These are phyloP conservation scores for Galago senegalensis DNA, from an alignment of 2,797 vertebrate genomes.

Conservation along the genomic window DNA sequence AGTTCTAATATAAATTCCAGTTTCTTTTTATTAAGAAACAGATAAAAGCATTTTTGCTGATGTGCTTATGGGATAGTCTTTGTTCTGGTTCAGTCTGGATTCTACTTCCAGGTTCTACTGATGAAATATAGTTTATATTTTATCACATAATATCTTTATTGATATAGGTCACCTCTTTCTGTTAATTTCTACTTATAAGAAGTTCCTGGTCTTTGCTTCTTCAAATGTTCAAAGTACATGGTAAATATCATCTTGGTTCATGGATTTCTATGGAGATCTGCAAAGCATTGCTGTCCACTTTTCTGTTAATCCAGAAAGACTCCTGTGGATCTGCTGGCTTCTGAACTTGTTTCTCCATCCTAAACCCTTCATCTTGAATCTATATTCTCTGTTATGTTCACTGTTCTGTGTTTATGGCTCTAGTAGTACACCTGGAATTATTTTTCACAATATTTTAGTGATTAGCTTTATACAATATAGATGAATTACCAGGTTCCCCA, in stretches of 20 bases:
- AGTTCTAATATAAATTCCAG: background rate
- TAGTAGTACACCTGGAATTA: background rate
- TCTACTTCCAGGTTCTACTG: background rate
- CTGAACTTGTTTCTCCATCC: background rate
- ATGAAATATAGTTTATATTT: slow-evolving; percentile 1
- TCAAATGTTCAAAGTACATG: background rate
- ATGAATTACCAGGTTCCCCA: background rate
- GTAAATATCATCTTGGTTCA: background rate
- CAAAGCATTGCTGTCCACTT: background rate
- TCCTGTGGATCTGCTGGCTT: background rate
- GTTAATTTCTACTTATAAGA: slow-evolving; percentile 45
- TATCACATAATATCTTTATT: background rate
- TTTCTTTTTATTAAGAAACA: slow-evolving; percentile 23
- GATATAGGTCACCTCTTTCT: background rate
- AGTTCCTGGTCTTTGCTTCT: slow-evolving; percentile 8
- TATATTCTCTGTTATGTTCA: background rate
- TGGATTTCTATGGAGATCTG: background rate
- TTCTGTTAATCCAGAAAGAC: background rate
- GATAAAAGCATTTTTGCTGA: slow-evolving; percentile 22
- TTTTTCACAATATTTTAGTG: slow-evolving; percentile 5
- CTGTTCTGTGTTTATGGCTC: background rate
- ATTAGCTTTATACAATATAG: background rate
- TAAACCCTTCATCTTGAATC: background rate
- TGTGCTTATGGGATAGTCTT: background rate
- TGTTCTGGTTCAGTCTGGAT: background rate